Evolutionary conservation across 1,140 invertebrate genomes (phyloP).

Genomic region (Pseudomyrmex concolor): DNA sequence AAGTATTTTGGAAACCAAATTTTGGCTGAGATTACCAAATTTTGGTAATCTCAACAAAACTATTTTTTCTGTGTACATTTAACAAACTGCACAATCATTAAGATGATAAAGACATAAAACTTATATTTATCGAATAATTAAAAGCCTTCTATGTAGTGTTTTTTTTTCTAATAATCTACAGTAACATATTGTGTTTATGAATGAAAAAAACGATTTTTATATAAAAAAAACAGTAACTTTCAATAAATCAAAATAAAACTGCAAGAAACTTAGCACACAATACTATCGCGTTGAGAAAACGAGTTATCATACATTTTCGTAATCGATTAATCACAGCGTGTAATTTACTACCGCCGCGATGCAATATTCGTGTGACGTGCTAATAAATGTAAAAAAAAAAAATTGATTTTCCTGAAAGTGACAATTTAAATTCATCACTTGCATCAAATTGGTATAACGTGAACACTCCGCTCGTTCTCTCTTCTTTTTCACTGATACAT

Average conservation of each 20-base stretch:
- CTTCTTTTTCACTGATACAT: neutral
- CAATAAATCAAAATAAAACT: neutral
- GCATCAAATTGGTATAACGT: neutral
- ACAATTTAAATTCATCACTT: constrained; percentile 19
- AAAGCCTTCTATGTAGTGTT: neutral
- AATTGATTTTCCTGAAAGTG: neutral
- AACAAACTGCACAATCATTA: constrained; percentile 2
- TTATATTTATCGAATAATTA: neutral
- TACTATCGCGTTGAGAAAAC: neutral
- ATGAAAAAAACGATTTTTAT: neutral
- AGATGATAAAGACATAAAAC: neutral
- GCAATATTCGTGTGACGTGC: neutral
- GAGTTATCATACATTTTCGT: neutral
- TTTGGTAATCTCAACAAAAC: too few relatives aligned
- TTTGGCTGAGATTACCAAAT: too few relatives aligned
- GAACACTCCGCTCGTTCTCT: neutral
- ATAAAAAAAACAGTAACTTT: neutral
- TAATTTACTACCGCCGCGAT: constrained; percentile 1
- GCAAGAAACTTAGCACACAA: neutral
- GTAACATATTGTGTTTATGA: neutral
- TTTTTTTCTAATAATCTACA: neutral
- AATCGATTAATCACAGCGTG: constrained; percentile 12
- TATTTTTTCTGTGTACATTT: too few relatives aligned
- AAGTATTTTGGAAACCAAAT: too few relatives aligned
- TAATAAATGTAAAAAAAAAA: constrained; percentile 14